phyloP scores from a whole-genome alignment of 2,113 vertebrate genomes.

The Parotia lawesii region DNA sequence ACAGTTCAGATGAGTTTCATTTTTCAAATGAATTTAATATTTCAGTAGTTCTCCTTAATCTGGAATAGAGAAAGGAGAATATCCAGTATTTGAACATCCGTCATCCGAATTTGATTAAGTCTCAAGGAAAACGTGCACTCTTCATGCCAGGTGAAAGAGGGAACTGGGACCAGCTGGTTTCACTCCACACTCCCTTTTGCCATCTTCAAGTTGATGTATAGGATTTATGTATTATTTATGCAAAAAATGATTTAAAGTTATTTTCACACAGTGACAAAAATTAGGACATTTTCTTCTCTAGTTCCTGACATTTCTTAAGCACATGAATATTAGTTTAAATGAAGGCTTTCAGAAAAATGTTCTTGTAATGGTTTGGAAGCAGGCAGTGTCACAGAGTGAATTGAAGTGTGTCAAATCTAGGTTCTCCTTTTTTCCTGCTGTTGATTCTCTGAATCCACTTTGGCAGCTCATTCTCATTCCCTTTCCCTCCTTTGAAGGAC shows the following conservation, averaged over 20 bases:
- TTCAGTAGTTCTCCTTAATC: not conserved
- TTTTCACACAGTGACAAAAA: not conserved
- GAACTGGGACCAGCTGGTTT: not conserved
- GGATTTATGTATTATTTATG: not conserved
- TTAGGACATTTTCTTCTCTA: not conserved
- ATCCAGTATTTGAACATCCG: not conserved
- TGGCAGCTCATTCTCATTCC: not conserved
- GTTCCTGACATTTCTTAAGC: not conserved
- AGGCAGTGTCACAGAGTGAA: not conserved
- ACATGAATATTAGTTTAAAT: not conserved
- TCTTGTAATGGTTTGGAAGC: not conserved
- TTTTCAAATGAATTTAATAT: not conserved
- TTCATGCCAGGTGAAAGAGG: not conserved
- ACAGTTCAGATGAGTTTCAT: not conserved
- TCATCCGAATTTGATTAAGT: not conserved
- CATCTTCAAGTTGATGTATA: not conserved
- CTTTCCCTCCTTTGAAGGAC: not conserved
- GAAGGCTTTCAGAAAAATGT: not conserved
- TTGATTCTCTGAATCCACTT: not conserved
- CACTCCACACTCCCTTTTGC: not conserved
- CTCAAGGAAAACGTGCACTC: rapidly evolving
- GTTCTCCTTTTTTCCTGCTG: not conserved
- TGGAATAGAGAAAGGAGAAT: not conserved
- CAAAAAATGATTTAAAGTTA: not conserved
- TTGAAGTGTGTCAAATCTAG: not conserved